Evolutionary conservation across 2,797 vertebrate genomes (phyloP).

Genomic region (Discoglossus pictus): DNA sequence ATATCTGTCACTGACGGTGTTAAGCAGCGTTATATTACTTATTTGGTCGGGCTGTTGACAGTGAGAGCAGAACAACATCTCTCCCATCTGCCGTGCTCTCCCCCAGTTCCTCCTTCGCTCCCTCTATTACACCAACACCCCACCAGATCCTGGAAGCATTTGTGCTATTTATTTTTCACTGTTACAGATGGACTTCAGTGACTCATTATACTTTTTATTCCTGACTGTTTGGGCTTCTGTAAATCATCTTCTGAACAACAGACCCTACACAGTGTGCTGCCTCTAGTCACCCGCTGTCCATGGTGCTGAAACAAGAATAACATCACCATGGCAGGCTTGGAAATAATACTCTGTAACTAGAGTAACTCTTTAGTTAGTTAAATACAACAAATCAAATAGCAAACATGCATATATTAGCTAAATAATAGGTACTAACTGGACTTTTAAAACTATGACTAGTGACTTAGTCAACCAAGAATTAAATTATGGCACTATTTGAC

Average conservation of each 20-base stretch:
- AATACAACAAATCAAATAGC: too few relatives aligned
- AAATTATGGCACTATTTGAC: too few relatives aligned
- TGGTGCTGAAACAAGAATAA: conserved; percentile 1
- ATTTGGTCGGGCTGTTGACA: neutral
- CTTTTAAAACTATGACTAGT: too few relatives aligned
- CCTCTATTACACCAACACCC: neutral
- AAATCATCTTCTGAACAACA: too few relatives aligned
- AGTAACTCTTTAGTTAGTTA: too few relatives aligned
- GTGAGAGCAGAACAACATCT: neutral
- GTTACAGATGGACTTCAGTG: neutral
- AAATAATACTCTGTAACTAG: too few relatives aligned
- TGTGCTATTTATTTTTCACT: neutral
- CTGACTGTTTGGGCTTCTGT: too few relatives aligned
- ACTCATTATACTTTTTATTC: neutral
- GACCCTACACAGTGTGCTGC: neutral
- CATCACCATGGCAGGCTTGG: too few relatives aligned
- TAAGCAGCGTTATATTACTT: neutral
- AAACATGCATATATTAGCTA: too few relatives aligned
- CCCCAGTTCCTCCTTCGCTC: conserved; percentile 1
- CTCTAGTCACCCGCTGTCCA: neutral
- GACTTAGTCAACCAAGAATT: too few relatives aligned
- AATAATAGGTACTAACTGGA: too few relatives aligned
- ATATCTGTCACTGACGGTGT: neutral
- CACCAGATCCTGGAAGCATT: neutral
- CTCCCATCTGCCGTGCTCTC: conserved; percentile 8